Percentiles rank a stretch among this genome's conserved stretches.
Conservation (phyloP, 2,113 vertebrate genomes). For the Ranitomeya imitator region DNA sequence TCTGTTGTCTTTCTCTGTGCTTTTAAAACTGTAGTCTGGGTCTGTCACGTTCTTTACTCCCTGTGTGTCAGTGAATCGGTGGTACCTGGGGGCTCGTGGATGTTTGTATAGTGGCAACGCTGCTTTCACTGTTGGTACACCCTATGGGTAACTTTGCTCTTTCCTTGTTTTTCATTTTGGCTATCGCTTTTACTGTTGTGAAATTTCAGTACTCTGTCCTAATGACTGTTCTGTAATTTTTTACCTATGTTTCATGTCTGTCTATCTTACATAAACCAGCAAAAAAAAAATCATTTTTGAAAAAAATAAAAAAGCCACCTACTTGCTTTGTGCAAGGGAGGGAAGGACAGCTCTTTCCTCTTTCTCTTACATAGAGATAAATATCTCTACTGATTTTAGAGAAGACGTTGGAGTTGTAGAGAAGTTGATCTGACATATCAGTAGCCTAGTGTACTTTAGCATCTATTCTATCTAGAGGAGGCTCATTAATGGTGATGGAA, state of each 20-base stretch:
- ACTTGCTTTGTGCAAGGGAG: conserved; percentile 21
- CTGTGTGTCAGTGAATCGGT: conserved; percentile 99
- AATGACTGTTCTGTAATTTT: conserved; percentile 64
- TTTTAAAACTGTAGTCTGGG: conserved; percentile 90
- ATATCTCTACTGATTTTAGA: background rate
- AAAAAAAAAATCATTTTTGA: conserved; percentile 25
- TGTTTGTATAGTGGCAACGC: conserved; percentile 98
- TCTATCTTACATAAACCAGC: conserved; percentile 36
- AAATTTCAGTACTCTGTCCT: conserved; percentile 79
- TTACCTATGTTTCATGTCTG: conserved; percentile 52
- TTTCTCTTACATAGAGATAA: conserved; percentile 12
- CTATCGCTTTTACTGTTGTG: conserved; percentile 97
- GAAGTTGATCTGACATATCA: conserved; percentile 13
- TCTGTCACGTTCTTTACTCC: conserved; percentile 77
- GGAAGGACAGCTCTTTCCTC: background rate
- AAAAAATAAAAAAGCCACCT: conserved; percentile 12
- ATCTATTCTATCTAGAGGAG: conserved; percentile 17
- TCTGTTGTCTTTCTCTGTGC: conserved; percentile 99
- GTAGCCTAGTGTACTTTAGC: background rate
- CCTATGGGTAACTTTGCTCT: conserved; percentile 81
- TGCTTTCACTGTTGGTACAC: conserved; percentile 95
- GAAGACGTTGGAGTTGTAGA: conserved; percentile 1
- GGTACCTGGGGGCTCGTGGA: conserved; percentile 94
- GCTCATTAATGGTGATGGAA: conserved; percentile 28
- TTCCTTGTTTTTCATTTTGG: conserved; percentile 73